A percentile compares a stretch with the other conserved stretches of the same genome.
phyloP scores from a whole-genome alignment of 2,888 invertebrate genomes.

The Hanleya hanleyi region DNA sequence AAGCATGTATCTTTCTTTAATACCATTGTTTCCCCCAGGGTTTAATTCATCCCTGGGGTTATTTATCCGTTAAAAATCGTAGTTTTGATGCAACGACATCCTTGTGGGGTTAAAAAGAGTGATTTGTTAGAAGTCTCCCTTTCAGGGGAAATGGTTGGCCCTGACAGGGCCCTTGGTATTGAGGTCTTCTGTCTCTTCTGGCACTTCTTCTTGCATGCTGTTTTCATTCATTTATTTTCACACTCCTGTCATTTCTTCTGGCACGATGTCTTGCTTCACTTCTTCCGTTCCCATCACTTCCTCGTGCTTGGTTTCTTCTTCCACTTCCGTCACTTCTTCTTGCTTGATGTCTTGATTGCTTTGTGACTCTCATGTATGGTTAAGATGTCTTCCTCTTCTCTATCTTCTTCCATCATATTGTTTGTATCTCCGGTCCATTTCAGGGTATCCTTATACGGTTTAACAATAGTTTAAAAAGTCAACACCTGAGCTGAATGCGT shows the following conservation, averaged over 20 bases:
- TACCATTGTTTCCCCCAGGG: too few species aligned
- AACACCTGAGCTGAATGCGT: too few species aligned
- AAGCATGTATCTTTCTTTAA: too few species aligned
- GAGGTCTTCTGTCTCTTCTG: background rate
- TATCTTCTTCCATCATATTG: background rate
- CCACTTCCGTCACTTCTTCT: background rate
- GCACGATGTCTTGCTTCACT: background rate
- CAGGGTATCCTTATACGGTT: too few species aligned
- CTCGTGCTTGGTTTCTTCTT: background rate
- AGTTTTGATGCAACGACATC: too few species aligned
- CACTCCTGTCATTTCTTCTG: background rate
- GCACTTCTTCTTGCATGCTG: background rate
- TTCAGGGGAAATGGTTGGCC: too few species aligned
- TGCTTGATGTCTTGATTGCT: background rate
- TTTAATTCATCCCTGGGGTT: too few species aligned
- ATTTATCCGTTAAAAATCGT: too few species aligned
- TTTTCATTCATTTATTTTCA: background rate
- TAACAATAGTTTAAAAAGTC: too few species aligned
- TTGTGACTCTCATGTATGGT: background rate
- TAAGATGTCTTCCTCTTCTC: background rate
- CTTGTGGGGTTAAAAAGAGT: too few species aligned
- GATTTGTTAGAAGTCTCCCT: too few species aligned
- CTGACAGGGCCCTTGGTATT: too few species aligned
- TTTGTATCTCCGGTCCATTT: background rate
- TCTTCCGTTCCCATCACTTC: background rate